phyloP scores from a whole-genome alignment of 2,113 vertebrate genomes.

The Marmota flaviventris region DNA sequence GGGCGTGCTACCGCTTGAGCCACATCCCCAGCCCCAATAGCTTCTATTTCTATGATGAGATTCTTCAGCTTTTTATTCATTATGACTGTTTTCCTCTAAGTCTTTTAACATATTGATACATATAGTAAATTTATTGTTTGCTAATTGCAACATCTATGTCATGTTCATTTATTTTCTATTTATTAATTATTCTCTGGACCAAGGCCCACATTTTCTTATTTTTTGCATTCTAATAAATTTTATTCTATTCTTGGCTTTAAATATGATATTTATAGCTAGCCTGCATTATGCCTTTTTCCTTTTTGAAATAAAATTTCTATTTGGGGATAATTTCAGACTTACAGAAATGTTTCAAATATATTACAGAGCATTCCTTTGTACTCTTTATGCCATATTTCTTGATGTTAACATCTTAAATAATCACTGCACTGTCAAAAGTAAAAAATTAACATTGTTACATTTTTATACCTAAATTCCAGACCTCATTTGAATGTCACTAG shows the following conservation, averaged over 20 bases:
- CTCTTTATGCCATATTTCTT: not conserved
- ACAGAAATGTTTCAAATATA: too few relatives aligned
- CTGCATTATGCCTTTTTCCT: too few relatives aligned
- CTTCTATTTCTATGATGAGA: not conserved
- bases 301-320: too few relatives aligned
- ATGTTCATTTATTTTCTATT: not conserved
- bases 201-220: not conserved
- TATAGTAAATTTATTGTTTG: not conserved
- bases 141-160: not conserved
- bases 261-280: not conserved
- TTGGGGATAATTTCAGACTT: too few relatives aligned
- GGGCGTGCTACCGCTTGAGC: too few relatives aligned
- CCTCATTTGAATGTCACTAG: not conserved
- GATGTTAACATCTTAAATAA: slow-evolving; percentile 12
- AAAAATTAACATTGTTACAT: not conserved
- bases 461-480: not conserved
- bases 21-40: too few relatives aligned
- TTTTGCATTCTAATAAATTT: not conserved
- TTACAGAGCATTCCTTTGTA: too few relatives aligned
- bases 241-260: not conserved
- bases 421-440: not conserved
- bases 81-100: not conserved
- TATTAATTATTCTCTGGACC: not conserved
- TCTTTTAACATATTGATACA: not conserved
- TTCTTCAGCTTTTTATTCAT: not conserved